Conservation (phyloP, 2,113 vertebrate species). For the Colius striatus region DNA sequence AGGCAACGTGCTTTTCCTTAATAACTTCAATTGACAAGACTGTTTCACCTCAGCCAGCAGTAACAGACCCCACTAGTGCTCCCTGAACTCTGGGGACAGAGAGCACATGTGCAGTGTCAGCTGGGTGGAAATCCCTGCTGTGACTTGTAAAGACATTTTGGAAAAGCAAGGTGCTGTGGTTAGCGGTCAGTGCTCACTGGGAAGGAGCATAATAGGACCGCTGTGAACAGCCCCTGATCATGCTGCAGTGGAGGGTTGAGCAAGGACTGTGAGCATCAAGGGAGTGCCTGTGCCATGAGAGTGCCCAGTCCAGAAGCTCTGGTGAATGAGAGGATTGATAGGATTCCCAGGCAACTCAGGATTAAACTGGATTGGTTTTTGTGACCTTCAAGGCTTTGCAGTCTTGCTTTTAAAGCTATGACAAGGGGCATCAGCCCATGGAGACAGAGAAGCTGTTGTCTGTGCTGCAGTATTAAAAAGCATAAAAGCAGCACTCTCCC, state of each 20-base stretch:
- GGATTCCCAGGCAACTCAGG: background rate
- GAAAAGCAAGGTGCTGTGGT: background rate
- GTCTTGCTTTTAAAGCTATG: background rate
- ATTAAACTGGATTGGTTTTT: background rate
- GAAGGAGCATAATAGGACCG: background rate
- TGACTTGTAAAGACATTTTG: background rate
- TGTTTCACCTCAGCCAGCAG: background rate
- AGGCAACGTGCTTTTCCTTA: background rate
- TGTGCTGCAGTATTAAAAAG: background rate
- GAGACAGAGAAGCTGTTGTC: background rate
- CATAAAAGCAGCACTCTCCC: background rate
- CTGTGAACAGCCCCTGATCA: background rate
- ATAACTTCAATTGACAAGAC: background rate
- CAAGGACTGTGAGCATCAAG: fast-evolving
- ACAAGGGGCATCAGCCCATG: fast-evolving
- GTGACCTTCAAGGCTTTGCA: background rate
- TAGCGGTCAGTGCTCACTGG: fast-evolving
- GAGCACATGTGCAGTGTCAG: background rate
- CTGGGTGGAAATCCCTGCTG: background rate
- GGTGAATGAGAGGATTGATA: background rate
- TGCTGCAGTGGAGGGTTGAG: background rate
- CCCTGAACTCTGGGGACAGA: background rate
- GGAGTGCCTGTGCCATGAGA: background rate
- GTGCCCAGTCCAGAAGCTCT: background rate
- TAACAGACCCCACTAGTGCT: background rate